Evolutionary conservation across 2,888 invertebrate species (phyloP).

Genomic region (Fragum sueziense): DNA sequence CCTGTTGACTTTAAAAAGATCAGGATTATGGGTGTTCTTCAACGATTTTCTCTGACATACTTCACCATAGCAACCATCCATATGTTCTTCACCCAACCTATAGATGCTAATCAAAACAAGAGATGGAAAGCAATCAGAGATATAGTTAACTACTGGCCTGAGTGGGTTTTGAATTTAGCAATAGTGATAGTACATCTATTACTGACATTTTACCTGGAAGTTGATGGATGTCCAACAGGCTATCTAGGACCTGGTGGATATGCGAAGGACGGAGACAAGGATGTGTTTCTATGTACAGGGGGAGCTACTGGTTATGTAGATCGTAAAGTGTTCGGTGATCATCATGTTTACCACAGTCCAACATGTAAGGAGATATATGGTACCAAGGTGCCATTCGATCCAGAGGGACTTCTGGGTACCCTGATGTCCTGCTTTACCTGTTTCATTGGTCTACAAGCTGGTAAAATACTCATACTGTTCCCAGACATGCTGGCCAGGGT

Average conservation of each 20-base stretch:
- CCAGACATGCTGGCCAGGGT: conserved; percentile 83
- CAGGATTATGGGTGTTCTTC: conserved; percentile 94
- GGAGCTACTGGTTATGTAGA: conserved; percentile 95
- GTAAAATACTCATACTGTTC: conserved; percentile 87
- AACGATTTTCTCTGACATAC: conserved; percentile 93
- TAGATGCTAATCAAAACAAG: conserved; percentile 56
- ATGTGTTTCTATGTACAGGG: conserved; percentile 89
- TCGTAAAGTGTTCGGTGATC: conserved; percentile 87
- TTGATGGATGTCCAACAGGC: conserved; percentile 90
- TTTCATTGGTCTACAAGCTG: conserved; percentile 85
- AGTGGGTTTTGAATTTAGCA: conserved; percentile 88
- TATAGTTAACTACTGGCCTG: conserved; percentile 83
- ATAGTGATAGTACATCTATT: conserved; percentile 87
- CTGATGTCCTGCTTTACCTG: conserved; percentile 82
- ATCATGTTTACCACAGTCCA: conserved; percentile 90
- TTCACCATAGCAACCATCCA: conserved; percentile 87
- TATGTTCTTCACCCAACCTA: conserved; percentile 77
- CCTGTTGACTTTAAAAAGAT: conserved; percentile 83
- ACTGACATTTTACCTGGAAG: conserved; percentile 88
- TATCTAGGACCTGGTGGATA: conserved; percentile 96
- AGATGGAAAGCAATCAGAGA: conserved; percentile 76
- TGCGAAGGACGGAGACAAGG: conserved; percentile 66
- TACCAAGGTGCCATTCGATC: conserved; percentile 87
- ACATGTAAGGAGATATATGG: conserved; percentile 86
- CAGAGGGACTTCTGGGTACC: conserved; percentile 92